Percentiles rank a stretch among this genome's conserved stretches.
Conservation (phyloP, 2,113 vertebrate genomes). For the Ptilonorhynchus violaceus region DNA sequence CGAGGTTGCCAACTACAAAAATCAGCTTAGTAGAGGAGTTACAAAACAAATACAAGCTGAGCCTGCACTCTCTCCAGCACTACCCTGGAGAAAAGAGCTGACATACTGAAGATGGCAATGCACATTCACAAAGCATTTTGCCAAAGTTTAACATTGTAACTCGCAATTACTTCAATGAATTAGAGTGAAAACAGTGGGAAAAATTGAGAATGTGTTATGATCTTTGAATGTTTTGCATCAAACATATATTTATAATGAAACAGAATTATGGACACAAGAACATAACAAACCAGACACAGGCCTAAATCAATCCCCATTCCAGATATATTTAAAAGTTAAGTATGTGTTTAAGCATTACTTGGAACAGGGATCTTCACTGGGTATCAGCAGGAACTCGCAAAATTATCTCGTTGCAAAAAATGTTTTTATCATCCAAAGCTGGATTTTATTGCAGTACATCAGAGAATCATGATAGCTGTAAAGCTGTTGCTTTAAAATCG, state of each 20-base stretch:
- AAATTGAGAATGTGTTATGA: background rate
- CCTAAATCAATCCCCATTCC: background rate
- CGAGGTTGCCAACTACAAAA: background rate
- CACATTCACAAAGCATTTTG: background rate
- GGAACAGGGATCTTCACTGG: background rate
- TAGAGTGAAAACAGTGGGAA: background rate
- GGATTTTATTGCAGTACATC: background rate
- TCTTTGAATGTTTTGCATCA: background rate
- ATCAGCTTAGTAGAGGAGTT: background rate
- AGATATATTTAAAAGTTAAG: background rate
- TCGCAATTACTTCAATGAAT: background rate
- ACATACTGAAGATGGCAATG: background rate
- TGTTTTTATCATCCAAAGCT: background rate
- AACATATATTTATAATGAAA: background rate
- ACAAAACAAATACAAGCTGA: background rate
- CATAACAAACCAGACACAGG: background rate
- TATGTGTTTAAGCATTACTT: background rate
- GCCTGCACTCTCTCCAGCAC: background rate
- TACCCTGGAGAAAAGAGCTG: background rate
- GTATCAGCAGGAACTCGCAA: background rate
- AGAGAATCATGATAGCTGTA: background rate
- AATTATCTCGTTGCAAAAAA: background rate
- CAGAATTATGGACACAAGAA: background rate
- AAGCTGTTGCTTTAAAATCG: background rate
- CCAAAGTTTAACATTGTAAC: background rate